Evolutionary conservation across 1,140 invertebrate genomes (phyloP).

Genomic region (Cherax quadricarinatus): DNA sequence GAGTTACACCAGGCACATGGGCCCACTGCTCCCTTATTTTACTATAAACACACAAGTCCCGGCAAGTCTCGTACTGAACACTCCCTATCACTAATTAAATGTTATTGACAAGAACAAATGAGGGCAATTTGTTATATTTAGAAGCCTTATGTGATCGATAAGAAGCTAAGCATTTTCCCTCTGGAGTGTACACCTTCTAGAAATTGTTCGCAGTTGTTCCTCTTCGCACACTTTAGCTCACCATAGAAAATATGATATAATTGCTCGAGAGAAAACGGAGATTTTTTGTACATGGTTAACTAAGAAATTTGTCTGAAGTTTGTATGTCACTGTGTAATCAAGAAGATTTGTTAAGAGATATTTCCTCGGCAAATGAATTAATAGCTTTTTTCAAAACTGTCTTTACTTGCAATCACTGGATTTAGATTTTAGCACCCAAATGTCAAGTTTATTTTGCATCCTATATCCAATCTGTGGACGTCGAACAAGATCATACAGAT

Average conservation of each 20-base stretch:
- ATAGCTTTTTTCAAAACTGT: no score
- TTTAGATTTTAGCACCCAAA: no score
- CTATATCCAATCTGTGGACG: no score
- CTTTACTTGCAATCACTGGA: no score
- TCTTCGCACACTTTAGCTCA: background rate
- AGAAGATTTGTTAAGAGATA: no score
- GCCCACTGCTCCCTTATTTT: background rate
- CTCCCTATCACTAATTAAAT: background rate
- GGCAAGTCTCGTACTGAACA: background rate
- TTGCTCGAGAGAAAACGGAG: background rate
- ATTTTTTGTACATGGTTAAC: background rate
- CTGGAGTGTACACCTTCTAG: background rate
- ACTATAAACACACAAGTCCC: background rate
- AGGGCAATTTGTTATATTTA: background rate
- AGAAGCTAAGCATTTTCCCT: background rate
- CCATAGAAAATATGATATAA: background rate
- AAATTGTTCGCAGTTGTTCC: background rate
- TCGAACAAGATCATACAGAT: no score
- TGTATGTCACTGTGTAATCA: no score
- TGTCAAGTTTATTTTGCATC: no score
- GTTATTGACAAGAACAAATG: background rate
- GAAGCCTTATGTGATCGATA: background rate
- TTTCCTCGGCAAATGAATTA: no score
- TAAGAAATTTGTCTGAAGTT: no score
- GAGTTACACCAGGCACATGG: conserved; percentile 6